Conservation (phyloP, 2,113 vertebrate species). For the Petrocephalus zakoni region DNA sequence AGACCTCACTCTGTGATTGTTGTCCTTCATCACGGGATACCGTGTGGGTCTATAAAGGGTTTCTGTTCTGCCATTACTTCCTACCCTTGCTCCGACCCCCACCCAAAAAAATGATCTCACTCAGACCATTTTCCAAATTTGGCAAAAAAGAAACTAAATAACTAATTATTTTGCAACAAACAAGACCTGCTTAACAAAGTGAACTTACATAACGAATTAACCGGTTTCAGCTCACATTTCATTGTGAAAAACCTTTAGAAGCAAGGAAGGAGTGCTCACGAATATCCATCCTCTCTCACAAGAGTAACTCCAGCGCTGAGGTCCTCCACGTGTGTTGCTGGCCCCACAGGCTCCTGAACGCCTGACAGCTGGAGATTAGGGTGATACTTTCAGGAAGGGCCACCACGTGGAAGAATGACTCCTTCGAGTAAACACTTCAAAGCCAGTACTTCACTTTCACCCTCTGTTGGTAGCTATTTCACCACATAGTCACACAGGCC, state of each 20-base stretch:
- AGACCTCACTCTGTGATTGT: slow-evolving; percentile 28
- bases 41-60: slow-evolving; percentile 40
- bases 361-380: neutral
- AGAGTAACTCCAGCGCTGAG: neutral
- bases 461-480: slow-evolving; percentile 26
- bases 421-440: neutral
- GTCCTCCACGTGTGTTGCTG: neutral
- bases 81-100: neutral
- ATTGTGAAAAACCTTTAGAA: neutral
- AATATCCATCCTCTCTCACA: neutral
- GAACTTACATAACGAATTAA: neutral
- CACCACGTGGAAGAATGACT: neutral
- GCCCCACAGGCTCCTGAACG: neutral
- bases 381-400: neutral
- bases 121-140: neutral
- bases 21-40: slow-evolving; percentile 28
- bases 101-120: neutral
- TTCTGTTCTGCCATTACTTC: slow-evolving; percentile 36
- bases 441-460: slow-evolving; percentile 26
- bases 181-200: neutral
- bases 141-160: neutral
- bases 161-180: neutral
- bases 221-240: neutral
- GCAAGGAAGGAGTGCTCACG: neutral
- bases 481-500: slow-evolving; percentile 33